Base-by-base conservation (phyloP, 1,140 invertebrate genomes). In the Magallana angulata region DNA sequence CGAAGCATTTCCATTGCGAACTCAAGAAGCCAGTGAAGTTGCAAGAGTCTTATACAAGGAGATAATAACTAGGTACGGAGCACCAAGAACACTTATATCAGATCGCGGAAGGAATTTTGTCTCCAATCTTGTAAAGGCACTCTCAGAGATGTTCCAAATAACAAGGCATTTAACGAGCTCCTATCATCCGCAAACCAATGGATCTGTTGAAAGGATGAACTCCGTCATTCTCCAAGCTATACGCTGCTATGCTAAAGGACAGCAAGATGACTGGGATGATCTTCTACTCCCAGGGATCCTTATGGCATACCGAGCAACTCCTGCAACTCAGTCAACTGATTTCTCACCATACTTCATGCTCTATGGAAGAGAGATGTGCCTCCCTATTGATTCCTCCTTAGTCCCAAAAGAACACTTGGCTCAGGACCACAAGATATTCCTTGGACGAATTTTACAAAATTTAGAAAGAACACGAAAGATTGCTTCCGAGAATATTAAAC, bases 171-270 rank as follows among this genome's bases (percentile, higher is more conserved):
- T 24, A 24, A 24, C 18, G 18, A 24, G 18, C 18, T 24, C 18
- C 18, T 90, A 89, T 71, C 89, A 90, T 84, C 89, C 90, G 6
- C 64, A 87, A 57, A 86, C 85, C n/a, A 89, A 90, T 85, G 57
- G 57, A 1, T 56, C 85, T 6, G 82, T 71, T 64, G 85, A 87
- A 64, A 5, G 85, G 8, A 87, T 87, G 85, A 87, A 87, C 59
- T 48, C 58, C 12, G 82, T 80, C 48, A 60, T 87, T 24, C 76
- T 80, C 8, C 87, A 88, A 84, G 60, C 59, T 24, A 57, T 90
- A 3, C 59, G 88, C 62, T 71, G 84, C 1, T 87, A 90, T 57
- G 16, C 56, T 57, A 58, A 89, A 16, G 59, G 88, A 30, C n/a
- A 88, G 11, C 90, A 91, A 81, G 11, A 36, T 16, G 59, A 90